A percentile compares a stretch with the other conserved stretches of the same genome.
Evolutionary conservation across 2,797 vertebrate species (phyloP).

Genomic region (Gobio occitaniae): DNA sequence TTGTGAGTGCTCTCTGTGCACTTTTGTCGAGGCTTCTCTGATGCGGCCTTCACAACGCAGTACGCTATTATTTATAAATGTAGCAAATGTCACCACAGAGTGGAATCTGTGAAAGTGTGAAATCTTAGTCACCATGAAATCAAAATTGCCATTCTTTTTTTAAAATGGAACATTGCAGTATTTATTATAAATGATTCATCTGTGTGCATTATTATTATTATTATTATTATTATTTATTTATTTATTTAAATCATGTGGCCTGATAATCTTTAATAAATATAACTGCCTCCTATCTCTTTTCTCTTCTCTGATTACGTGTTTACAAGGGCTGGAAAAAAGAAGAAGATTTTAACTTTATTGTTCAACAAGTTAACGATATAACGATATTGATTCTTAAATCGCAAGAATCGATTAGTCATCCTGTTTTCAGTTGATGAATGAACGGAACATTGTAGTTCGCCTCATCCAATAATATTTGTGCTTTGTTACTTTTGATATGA

Average conservation of each 20-base stretch:
- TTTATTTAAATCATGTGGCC: background rate
- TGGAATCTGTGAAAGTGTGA: background rate
- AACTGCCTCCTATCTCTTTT: too few relatives aligned
- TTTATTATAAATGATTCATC: background rate
- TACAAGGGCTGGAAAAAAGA: too few relatives aligned
- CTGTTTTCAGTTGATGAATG: too few relatives aligned
- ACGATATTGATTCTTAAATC: too few relatives aligned
- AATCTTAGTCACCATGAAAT: background rate
- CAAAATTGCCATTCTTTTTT: background rate
- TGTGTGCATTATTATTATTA: background rate
- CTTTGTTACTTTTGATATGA: too few relatives aligned
- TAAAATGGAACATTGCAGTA: too few relatives aligned
- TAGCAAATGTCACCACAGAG: background rate
- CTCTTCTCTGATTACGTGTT: background rate
- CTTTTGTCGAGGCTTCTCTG: background rate
- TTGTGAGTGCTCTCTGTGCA: background rate
- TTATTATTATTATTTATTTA: too few relatives aligned
- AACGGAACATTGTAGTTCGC: too few relatives aligned
- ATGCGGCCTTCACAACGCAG: background rate
- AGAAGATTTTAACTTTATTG: too few relatives aligned
- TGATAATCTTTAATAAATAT: background rate
- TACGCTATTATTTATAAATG: background rate
- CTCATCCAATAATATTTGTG: too few relatives aligned
- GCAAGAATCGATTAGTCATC: too few relatives aligned
- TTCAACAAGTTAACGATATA: too few relatives aligned